Evolutionary conservation across 2,797 vertebrate species (phyloP), one percentile per base, ranked within the genome.

Genomic region (Myiotriccus ornatus): DNA sequence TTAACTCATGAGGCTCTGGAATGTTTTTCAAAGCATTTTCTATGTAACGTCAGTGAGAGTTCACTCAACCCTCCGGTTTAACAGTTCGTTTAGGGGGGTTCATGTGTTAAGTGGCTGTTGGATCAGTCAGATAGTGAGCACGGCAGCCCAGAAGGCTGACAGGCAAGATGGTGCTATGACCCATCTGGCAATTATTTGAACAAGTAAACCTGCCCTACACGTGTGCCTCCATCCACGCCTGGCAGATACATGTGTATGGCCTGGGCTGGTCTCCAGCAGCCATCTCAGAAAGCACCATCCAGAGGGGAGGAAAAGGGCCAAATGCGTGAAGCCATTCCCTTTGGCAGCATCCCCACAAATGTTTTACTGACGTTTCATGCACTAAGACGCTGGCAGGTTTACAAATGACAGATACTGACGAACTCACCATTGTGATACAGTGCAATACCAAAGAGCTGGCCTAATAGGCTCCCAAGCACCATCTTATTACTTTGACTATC

Each of bases 341-440:
- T 87, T 94, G 95, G 96, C 95, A 95, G 35, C 70, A 35, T 69
- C 85, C 93, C 90, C 95, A 94, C 87, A 94, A 96, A 76, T 50
- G 55, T 89, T 92, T 63, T 92, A 77, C 78, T 95, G 89, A 41
- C 0, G 2, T 89, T 94, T 80, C 59, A 19, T 3, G 84, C 69
- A 39, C 63, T 23, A 15, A 43, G 73, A 65, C 53, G 27, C 57
- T 94, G 96, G 81, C 87, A 87, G 35, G 44, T 60, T 94, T 87
- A 64, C 91, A 87, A 90, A 84, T 39, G 71, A 50, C 75, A 93
- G 60, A 67, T 53, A 30, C 52, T 46, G 73, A 89, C 35, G 74
- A 93, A 79, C 68, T 52, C 76, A 34, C 47, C 56, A 65, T 44
- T 78, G 65, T 73, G 93, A 78, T 84, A 79, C 55, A 76, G 30